A percentile compares a stretch with the other conserved stretches of the same genome.
Conservation (phyloP, 2,797 vertebrate species). For the Serranus cabrilla region DNA sequence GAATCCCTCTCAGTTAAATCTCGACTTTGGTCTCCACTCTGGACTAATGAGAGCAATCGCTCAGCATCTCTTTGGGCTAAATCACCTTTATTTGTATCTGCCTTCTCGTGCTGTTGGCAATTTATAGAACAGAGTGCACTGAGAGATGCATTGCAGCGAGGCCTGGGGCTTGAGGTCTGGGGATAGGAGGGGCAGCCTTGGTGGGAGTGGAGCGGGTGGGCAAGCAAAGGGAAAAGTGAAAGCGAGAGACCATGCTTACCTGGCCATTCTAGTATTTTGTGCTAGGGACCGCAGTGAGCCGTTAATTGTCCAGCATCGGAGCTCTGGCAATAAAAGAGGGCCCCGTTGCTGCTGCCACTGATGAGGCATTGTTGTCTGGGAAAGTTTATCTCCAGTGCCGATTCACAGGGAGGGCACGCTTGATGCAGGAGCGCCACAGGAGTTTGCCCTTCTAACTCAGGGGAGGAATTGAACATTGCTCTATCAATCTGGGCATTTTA, state of each 20-base stretch:
- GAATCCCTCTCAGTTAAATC: conserved; percentile 90
- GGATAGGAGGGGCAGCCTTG: conserved; percentile 21
- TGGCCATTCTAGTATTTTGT: conserved; percentile 70
- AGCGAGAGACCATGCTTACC: conserved; percentile 53
- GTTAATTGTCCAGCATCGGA: conserved; percentile 83
- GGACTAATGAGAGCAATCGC: conserved; percentile 90
- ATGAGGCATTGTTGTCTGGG: conserved; percentile 81
- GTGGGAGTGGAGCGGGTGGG: not conserved
- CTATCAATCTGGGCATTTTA: conserved; percentile 86
- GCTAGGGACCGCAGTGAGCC: conserved; percentile 68
- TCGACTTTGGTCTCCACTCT: conserved; percentile 87
- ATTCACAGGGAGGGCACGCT: conserved; percentile 81
- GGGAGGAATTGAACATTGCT: conserved; percentile 82
- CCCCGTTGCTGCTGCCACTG: conserved; percentile 72
- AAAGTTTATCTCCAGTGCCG: conserved; percentile 80
- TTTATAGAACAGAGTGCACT: conserved; percentile 83
- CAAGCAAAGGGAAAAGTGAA: conserved; percentile 37
- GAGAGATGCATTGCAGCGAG: conserved; percentile 80
- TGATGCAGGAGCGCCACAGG: conserved; percentile 73
- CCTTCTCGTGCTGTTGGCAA: conserved; percentile 81
- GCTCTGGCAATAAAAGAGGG: conserved; percentile 77
- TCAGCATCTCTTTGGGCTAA: conserved; percentile 91
- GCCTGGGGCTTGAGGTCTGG: conserved; percentile 61
- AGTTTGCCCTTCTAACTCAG: conserved; percentile 83
- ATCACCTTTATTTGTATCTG: conserved; percentile 92